Conservation (phyloP, 2,888 invertebrate species). For the Morpho helenor region DNA sequence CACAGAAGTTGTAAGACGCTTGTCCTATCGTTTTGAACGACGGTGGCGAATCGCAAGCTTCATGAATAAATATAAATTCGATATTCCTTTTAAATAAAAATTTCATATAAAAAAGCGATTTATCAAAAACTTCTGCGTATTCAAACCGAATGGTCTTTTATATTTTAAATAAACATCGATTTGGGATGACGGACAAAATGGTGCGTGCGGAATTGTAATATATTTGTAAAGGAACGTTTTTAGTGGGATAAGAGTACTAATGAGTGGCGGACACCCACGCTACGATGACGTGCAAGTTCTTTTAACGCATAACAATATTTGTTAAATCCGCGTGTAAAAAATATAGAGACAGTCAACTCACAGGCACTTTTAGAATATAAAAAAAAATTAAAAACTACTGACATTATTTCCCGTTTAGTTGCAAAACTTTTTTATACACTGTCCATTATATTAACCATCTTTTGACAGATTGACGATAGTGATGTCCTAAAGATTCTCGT, state of each 20-base stretch:
- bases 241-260: conserved; percentile 67
- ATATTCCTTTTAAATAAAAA: conserved; percentile 70
- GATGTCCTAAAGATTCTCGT: too few relatives aligned
- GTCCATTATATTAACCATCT: too few relatives aligned
- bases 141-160: conserved; percentile 60
- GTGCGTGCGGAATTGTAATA: conserved; percentile 54
- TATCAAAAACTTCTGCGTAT: conserved; percentile 68
- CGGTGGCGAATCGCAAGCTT: conserved; percentile 74
- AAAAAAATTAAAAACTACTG: too few relatives aligned
- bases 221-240: conserved; percentile 43
- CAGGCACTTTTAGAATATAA: too few relatives aligned
- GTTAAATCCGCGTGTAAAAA: conserved; percentile 20
- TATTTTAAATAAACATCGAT: conserved; percentile 76
- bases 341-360: too few relatives aligned
- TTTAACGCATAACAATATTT: conserved; percentile 39
- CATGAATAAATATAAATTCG: conserved; percentile 75
- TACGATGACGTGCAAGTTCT: conserved; percentile 52
- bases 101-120: conserved; percentile 73
- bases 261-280: conserved; percentile 76
- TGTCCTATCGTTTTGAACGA: conserved; percentile 60
- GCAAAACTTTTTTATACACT: too few relatives aligned
- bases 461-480: too few relatives aligned
- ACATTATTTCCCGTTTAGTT: too few relatives aligned
- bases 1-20: conserved; percentile 47
- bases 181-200: conserved; percentile 68